Conservation (phyloP, 92 coral and sea anemone species). For the Montipora capitata region DNA sequence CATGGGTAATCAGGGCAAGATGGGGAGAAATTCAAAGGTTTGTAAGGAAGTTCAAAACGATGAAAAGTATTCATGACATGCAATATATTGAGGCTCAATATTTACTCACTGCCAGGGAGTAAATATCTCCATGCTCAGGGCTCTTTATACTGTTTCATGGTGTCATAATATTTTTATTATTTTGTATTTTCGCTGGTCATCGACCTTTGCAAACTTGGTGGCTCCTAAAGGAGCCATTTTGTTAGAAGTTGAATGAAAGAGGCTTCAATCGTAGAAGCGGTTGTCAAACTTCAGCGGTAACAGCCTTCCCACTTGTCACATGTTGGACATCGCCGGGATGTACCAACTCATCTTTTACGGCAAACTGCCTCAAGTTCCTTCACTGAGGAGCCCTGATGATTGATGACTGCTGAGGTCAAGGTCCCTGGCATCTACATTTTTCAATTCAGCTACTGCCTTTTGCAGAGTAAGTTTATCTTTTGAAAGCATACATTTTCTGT, state of each 20-base stretch:
- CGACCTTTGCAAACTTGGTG: not conserved
- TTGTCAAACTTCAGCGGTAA: constrained; percentile 47
- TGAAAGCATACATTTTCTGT: no score
- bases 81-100: not conserved
- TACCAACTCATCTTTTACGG: not conserved
- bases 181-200: not conserved
- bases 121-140: not conserved
- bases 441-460: no score
- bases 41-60: no score
- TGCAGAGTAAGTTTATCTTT: no score
- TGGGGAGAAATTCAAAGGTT: no score
- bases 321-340: constrained; percentile 16
- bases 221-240: not conserved
- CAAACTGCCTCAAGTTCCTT: constrained; percentile 6
- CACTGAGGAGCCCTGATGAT: not conserved
- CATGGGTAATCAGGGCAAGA: no score
- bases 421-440: not conserved
- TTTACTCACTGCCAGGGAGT: no score
- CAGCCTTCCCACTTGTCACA: constrained; percentile 38
- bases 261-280: constrained; percentile 10
- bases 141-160: not conserved
- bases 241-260: not conserved
- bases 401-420: not conserved
- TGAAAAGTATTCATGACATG: no score
- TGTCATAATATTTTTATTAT: not conserved